Base-by-base conservation (phyloP, 2,888 invertebrate genomes). In the Cistogaster globosa region DNA sequence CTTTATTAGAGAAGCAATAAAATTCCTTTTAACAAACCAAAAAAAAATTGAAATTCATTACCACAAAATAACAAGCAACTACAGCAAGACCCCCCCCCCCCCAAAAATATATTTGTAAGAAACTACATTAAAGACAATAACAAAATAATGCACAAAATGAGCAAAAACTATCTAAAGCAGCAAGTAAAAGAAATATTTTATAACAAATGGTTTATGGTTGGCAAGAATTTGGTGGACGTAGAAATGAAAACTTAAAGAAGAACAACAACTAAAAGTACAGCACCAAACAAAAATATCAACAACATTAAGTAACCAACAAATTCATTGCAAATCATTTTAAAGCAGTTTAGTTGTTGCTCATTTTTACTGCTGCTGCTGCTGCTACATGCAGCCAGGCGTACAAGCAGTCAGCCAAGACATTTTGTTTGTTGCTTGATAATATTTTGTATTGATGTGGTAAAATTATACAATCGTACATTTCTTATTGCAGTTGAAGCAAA, bases 221-320 rank as follows among this genome's bases (percentile, higher is more conserved):
- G 74, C 42, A 75, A 81, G 57, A 81, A 62, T 38, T 26, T 60
- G 58, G 77, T 68, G 71, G 48, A 16, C 32, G 32, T 5, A 60
- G 18, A 32, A 68, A 32, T 42, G 53, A 14, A 62, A 51, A 58
- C n/a, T 2, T 0, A 18, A 18, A 57, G 32, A 42, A 67, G 22
- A 80, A 22, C 65, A 74, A 38, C 58, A 72, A 60, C 53, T 71
- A 81, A 85, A 82, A 85, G 85, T 85, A 85, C 85, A 85, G 85
- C 85, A 85, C 85, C 82, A 85, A 85, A 85, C 85, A 85, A 85
- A 85, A 85, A 78, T 82, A 75, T 77, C 80, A 80, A 63, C 79
- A 83, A 75, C 74, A 79, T 26, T 42, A 65, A 75, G 65, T 26
- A 57, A 72, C 22, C 45, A 84, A 68, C 76, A 76, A 71, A 71